These are phyloP conservation scores for Chionomys nivalis DNA, from an alignment of 2,113 vertebrate genomes.

Conservation along the genomic window DNA sequence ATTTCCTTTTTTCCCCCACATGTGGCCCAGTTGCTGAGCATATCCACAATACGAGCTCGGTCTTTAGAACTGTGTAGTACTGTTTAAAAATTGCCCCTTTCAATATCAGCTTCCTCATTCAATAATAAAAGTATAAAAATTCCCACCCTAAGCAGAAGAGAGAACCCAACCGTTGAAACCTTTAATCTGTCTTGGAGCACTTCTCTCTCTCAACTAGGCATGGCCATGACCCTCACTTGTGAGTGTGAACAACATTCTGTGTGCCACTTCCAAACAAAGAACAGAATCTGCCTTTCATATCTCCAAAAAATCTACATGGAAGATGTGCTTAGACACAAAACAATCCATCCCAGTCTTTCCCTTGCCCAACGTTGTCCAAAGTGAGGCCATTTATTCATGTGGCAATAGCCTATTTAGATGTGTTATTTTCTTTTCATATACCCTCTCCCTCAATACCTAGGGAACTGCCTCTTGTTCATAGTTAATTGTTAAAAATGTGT, in stretches of 20 bases:
- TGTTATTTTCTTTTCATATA: slow-evolving; percentile 43
- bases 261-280: neutral
- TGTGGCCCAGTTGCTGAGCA: neutral
- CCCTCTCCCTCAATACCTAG: neutral
- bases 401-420: neutral
- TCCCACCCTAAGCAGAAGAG: neutral
- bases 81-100: neutral
- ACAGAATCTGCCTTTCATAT: neutral
- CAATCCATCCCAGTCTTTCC: neutral
- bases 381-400: neutral
- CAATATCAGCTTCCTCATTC: neutral
- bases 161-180: neutral
- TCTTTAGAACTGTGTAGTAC: neutral
- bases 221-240: neutral
- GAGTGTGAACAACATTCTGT: fast-evolving
- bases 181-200: neutral
- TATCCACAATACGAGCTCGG: neutral
- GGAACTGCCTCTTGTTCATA: neutral
- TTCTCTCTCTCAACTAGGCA: neutral
- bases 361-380: neutral
- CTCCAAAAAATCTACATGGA: neutral
- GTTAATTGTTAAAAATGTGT: neutral
- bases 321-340: neutral
- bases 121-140: neutral
- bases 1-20: neutral